These are phyloP conservation scores for Alcis repandata DNA, from an alignment of 2,888 invertebrate species.

Conservation along the genomic window DNA sequence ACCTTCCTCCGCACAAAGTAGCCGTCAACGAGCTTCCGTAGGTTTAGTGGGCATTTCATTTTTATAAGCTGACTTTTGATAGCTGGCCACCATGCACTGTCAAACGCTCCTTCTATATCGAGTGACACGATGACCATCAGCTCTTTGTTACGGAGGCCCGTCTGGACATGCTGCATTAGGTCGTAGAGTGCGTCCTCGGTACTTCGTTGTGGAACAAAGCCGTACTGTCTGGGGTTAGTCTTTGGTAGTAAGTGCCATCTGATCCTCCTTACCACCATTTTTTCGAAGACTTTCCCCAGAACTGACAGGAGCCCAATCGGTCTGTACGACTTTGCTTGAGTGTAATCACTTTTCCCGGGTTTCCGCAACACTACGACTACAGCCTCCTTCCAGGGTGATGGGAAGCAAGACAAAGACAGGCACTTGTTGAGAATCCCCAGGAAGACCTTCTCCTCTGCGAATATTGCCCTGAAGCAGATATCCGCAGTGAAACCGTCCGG, in stretches of 20 bases:
- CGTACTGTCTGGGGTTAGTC: not conserved
- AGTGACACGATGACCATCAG: not conserved
- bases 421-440: conserved; percentile 41
- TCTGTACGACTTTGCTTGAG: conserved; percentile 1
- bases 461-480: conserved; percentile 39
- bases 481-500: conserved; percentile 47
- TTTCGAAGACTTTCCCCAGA: conserved; percentile 36
- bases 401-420: conserved; percentile 35
- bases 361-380: conserved; percentile 41
- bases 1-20: not conserved
- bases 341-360: conserved; percentile 43
- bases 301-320: conserved; percentile 41
- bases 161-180: not conserved
- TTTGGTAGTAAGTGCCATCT: not conserved
- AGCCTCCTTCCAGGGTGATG: conserved; percentile 41
- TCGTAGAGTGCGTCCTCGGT: conserved; percentile 10
- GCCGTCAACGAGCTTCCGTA: not conserved
- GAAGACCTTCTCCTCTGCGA: conserved; percentile 24
- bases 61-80: not conserved
- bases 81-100: conserved; percentile 7
- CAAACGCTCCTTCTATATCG: not conserved
- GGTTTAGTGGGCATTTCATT: not conserved
- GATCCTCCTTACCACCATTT: not conserved
- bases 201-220: not conserved
- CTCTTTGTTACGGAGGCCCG: not conserved